Conservation (phyloP, 2,888 invertebrate species). For the Dorcus hopei region DNA sequence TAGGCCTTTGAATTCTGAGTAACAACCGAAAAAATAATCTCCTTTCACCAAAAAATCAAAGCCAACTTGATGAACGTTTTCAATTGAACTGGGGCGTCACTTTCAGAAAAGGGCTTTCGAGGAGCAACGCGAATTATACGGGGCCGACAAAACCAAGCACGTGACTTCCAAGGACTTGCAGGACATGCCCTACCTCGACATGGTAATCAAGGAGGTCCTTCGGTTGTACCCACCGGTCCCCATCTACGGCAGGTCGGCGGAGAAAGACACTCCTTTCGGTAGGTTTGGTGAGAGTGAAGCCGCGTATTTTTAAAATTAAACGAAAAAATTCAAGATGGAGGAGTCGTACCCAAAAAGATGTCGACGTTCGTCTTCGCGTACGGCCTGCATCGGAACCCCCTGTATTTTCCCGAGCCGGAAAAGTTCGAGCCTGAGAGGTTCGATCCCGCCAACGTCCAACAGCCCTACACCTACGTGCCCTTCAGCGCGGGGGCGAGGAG, state of each 20-base stretch:
- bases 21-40: too few relatives aligned
- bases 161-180: constrained; percentile 44
- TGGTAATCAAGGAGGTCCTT: constrained; percentile 54
- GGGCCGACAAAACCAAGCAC: constrained; percentile 23
- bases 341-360: constrained; percentile 18
- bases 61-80: too few relatives aligned
- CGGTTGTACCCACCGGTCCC: constrained; percentile 55
- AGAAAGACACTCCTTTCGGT: constrained; percentile 45
- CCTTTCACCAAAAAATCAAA: too few relatives aligned
- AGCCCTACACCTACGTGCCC: constrained; percentile 40
- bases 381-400: constrained; percentile 45
- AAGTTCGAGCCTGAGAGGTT: constrained; percentile 49
- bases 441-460: constrained; percentile 33
- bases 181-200: constrained; percentile 55
- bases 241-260: constrained; percentile 47
- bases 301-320: not conserved
- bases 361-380: constrained; percentile 10
- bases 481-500: constrained; percentile 42
- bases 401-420: constrained; percentile 46
- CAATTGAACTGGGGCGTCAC: too few relatives aligned
- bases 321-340: constrained; percentile 10
- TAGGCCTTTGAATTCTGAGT: too few relatives aligned
- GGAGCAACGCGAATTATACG: constrained; percentile 44
- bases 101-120: constrained; percentile 40
- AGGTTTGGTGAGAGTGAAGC: not conserved